Evolutionary conservation across 1,140 invertebrate species (phyloP).

Genomic region (Diabrotica virgifera): DNA sequence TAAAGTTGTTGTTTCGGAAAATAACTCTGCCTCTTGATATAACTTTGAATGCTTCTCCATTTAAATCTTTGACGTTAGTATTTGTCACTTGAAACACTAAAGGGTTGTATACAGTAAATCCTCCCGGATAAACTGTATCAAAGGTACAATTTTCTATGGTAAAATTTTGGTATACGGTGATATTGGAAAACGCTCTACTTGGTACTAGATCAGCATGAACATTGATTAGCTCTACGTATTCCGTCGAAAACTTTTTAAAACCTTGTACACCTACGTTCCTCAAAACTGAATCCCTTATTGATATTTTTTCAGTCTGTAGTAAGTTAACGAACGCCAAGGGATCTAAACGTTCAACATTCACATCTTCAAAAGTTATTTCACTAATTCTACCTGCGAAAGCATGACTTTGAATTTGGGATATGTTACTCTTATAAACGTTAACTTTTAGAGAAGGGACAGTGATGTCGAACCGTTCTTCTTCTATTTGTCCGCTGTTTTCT

Average conservation of each 20-base stretch:
- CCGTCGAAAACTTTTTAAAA: conserved; percentile 73
- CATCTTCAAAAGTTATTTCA: conserved; percentile 61
- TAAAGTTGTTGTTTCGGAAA: conserved; percentile 65
- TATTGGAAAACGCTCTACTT: conserved; percentile 69
- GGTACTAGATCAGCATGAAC: conserved; percentile 56
- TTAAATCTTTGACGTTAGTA: conserved; percentile 55
- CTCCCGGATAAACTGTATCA: conserved; percentile 52
- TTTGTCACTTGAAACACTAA: conserved; percentile 53
- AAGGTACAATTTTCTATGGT: conserved; percentile 62
- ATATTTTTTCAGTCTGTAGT: conserved; percentile 53
- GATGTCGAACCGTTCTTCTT: conserved; percentile 33
- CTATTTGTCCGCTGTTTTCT: conserved; percentile 21
- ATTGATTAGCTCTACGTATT: conserved; percentile 58
- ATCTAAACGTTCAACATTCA: conserved; percentile 58
- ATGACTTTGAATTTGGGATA: conserved; percentile 36
- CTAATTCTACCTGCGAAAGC: conserved; percentile 68
- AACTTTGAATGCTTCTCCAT: conserved; percentile 64
- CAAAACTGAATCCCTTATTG: conserved; percentile 55
- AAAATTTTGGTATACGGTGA: conserved; percentile 65
- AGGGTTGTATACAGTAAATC: conserved; percentile 56
- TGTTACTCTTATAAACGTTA: conserved; percentile 27
- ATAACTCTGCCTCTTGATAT: conserved; percentile 59
- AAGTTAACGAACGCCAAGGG: conserved; percentile 73
- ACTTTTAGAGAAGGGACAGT: conserved; percentile 41
- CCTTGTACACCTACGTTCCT: conserved; percentile 65